Evolutionary conservation across 2,888 invertebrate genomes (phyloP).

Genomic region (Eristalis pertinax): DNA sequence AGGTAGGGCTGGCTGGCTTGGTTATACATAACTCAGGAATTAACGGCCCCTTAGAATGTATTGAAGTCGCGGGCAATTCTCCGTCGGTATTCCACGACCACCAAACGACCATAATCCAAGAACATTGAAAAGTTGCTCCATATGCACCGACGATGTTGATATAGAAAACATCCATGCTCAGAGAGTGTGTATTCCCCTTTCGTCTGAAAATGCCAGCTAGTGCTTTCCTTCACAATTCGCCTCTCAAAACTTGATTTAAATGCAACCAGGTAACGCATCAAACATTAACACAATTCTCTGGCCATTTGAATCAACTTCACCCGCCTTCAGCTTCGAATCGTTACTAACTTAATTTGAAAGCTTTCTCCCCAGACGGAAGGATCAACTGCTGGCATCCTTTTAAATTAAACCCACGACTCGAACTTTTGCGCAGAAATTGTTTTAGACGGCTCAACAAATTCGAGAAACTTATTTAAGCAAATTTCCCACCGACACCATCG

Average conservation of each 20-base stretch:
- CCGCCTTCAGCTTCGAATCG: no score
- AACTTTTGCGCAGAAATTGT: conserved; percentile 45
- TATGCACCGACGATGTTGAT: no score
- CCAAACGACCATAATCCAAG: no score
- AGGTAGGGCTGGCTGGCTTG: no score
- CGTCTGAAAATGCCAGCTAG: not conserved
- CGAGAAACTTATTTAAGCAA: conserved; percentile 67
- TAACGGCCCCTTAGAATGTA: no score
- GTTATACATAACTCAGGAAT: no score
- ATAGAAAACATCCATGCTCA: no score
- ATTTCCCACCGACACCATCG: conserved; percentile 31
- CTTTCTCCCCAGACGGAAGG: not conserved
- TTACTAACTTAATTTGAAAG: not conserved
- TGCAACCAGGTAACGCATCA: not conserved
- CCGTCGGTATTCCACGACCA: no score
- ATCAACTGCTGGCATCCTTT: not conserved
- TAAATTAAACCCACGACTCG: not conserved
- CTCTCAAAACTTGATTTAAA: not conserved
- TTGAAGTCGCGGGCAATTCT: no score
- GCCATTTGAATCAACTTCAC: not conserved
- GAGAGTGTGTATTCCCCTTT: no score
- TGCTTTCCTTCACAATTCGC: not conserved
- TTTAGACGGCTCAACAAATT: conserved; percentile 66
- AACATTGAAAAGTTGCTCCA: no score
- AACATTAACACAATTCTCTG: not conserved